These are phyloP conservation scores for Anser brachyrhynchus DNA, from an alignment of 2,113 vertebrate genomes.

Conservation along the genomic window DNA sequence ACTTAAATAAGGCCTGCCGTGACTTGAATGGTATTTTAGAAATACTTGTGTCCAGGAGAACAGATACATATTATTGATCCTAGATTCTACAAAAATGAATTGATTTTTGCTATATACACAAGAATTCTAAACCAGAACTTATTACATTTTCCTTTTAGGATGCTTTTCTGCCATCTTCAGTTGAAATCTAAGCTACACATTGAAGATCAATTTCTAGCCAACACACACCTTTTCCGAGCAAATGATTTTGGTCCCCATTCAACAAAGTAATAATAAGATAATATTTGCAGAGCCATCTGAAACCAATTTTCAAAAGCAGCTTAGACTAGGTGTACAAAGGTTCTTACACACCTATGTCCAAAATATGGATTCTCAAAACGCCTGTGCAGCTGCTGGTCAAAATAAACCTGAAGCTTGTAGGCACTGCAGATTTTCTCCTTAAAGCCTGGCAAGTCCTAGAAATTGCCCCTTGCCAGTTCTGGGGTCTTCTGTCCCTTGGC, in stretches of 20 bases:
- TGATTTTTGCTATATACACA: background rate
- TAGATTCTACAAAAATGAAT: conserved; percentile 1
- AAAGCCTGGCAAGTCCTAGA: background rate
- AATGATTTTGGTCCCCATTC: background rate
- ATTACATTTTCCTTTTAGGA: background rate
- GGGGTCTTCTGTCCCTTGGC: background rate
- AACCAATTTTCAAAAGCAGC: conserved; percentile 8
- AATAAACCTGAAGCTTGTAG: background rate
- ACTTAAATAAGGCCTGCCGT: background rate
- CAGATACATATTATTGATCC: conserved; percentile 7
- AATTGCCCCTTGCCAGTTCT: conserved; percentile 10
- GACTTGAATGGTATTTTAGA: conserved; percentile 26
- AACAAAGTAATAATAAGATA: background rate
- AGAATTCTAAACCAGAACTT: conserved; percentile 4
- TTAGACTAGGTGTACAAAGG: background rate
- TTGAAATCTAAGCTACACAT: conserved; percentile 1
- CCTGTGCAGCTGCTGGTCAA: background rate
- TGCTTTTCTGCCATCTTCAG: conserved; percentile 42
- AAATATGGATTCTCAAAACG: conserved; percentile 5
- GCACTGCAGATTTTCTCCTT: background rate
- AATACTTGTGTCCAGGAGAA: background rate
- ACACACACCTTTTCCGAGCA: background rate
- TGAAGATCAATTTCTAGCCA: background rate
- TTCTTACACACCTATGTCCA: background rate
- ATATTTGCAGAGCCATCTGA: conserved; percentile 6